Conservation (phyloP, 2,888 invertebrate species). For the Epistrophe eligans region DNA sequence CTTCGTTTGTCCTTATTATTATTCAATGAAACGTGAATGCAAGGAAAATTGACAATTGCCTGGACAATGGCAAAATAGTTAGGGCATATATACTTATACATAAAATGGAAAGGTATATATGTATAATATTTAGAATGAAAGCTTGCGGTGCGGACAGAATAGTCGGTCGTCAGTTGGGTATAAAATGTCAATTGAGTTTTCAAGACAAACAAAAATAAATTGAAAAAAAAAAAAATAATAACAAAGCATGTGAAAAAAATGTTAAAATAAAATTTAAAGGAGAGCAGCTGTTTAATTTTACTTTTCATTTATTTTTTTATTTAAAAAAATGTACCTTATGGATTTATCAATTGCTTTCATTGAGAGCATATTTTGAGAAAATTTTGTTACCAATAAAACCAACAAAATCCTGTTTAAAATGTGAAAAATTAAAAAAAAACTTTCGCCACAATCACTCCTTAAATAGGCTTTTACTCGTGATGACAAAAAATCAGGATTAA, state of each 20-base stretch:
- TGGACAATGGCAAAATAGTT: conserved; percentile 51
- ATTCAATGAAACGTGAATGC: conserved; percentile 63
- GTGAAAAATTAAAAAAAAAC: conserved; percentile 42
- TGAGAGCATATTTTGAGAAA: background rate
- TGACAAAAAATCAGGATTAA: too few species aligned
- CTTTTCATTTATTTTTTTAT: background rate
- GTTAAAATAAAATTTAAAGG: conserved; percentile 30
- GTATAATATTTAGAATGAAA: conserved; percentile 21
- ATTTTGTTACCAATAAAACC: conserved; percentile 11
- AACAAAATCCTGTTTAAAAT: conserved; percentile 29
- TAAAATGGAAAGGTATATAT: background rate
- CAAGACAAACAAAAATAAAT: background rate
- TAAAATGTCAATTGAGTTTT: conserved; percentile 50
- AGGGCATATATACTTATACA: too few species aligned
- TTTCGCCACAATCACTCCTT: conserved; percentile 8
- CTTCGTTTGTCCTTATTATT: conserved; percentile 58
- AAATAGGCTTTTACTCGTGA: background rate
- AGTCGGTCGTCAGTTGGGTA: background rate
- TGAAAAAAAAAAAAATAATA: conserved; percentile 17
- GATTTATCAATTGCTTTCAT: conserved; percentile 8
- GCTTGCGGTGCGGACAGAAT: conserved; percentile 36
- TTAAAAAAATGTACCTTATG: background rate
- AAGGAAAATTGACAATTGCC: conserved; percentile 50
- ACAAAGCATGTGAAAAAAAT: conserved; percentile 42
- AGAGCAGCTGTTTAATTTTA: conserved; percentile 22